A percentile compares a stretch with the other conserved stretches of the same genome.
Conservation (phyloP, 2,888 invertebrate species). For the Drosophila longiperda region DNA sequence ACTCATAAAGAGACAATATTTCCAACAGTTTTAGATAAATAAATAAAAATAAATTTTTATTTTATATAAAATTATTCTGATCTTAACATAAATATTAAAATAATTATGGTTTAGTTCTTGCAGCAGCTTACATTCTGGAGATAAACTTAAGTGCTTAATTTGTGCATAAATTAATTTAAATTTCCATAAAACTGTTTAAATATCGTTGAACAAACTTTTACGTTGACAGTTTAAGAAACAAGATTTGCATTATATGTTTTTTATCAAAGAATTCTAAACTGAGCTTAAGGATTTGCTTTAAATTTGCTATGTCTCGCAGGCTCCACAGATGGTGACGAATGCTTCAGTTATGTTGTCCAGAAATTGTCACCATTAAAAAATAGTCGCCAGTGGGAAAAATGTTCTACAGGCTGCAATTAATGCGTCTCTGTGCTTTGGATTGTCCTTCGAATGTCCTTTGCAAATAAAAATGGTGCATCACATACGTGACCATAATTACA, state of each 20-base stretch:
- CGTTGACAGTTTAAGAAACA: background rate
- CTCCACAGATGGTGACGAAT: constrained; percentile 30
- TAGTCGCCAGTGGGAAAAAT: constrained; percentile 32
- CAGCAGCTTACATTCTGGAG: background rate
- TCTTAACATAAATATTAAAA: background rate
- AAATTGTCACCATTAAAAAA: constrained; percentile 34
- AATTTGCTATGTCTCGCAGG: background rate
- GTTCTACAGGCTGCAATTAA: constrained; percentile 65
- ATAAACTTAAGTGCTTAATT: background rate
- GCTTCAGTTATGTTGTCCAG: constrained; percentile 16
- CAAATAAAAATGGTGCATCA: constrained; percentile 67
- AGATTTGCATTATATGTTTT: background rate
- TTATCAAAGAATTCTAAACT: background rate
- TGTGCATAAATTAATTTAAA: background rate
- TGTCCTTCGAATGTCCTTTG: constrained; percentile 29
- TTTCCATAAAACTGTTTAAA: background rate
- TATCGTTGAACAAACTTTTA: background rate
- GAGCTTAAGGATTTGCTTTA: background rate
- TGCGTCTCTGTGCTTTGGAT: constrained; percentile 44
- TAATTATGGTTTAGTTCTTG: background rate
- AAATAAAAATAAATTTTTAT: background rate
- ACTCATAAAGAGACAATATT: no score
- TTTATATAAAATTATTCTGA: background rate
- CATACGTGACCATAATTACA: constrained; percentile 74
- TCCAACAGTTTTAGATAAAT: background rate